A percentile compares a stretch with the other conserved stretches of the same genome.
These are phyloP conservation scores for Slavum lentiscoides DNA, from an alignment of 2,888 invertebrate genomes.

Conservation along the genomic window DNA sequence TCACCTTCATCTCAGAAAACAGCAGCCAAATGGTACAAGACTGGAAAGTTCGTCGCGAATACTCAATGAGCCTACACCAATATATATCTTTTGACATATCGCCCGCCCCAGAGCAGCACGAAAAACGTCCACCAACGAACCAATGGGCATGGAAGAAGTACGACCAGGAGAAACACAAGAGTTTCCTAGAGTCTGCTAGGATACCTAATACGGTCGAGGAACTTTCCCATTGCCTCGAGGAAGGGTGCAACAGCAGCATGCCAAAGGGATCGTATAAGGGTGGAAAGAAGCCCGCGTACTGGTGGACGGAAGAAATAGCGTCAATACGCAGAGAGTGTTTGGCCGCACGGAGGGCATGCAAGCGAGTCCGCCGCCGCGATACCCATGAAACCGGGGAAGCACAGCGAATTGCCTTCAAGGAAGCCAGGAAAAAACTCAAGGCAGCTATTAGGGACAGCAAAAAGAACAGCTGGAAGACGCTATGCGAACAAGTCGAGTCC, in stretches of 20 bases:
- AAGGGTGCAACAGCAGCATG: conserved; percentile 1
- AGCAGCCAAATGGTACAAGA: neutral
- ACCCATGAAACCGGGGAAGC: neutral
- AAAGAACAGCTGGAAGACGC: neutral
- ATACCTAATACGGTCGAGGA: too few relatives aligned
- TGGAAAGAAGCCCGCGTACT: neutral
- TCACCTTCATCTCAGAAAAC: neutral
- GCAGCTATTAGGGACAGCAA: neutral
- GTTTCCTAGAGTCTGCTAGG: neutral
- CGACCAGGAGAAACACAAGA: neutral
- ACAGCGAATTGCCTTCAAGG: neutral
- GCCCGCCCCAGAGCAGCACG: too few relatives aligned
- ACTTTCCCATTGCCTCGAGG: too few relatives aligned
- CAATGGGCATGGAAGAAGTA: neutral
- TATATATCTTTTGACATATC: neutral
- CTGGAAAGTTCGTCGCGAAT: neutral
- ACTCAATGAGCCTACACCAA: neutral
- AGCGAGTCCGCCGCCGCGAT: neutral
- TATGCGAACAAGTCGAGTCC: neutral
- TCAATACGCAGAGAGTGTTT: neutral
- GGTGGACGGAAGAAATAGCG: neutral
- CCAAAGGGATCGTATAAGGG: neutral
- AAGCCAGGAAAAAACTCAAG: neutral
- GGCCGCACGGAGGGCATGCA: neutral
- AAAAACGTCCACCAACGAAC: neutral